Conservation (phyloP, 2,888 invertebrate genomes). For the Leptinotarsa rubiginosa region DNA sequence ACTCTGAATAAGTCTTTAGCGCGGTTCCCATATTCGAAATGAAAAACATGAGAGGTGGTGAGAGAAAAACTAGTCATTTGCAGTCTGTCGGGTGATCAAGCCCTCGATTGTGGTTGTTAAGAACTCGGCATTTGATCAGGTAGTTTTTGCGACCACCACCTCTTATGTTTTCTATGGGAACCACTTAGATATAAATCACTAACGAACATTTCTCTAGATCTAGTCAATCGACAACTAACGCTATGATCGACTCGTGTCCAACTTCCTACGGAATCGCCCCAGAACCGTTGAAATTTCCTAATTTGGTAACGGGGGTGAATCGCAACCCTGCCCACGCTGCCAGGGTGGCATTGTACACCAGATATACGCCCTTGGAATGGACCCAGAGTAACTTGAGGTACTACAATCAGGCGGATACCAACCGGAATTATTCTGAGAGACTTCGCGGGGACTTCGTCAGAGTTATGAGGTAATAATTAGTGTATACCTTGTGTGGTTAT, state of each 20-base stretch:
- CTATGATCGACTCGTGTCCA: slow-evolving; percentile 79
- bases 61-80: not conserved
- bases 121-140: no score
- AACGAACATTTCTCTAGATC: slow-evolving; percentile 56
- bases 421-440: slow-evolving; percentile 82
- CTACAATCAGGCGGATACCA: slow-evolving; percentile 88
- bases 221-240: slow-evolving; percentile 79
- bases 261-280: slow-evolving; percentile 78
- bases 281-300: slow-evolving; percentile 83
- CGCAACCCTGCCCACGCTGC: slow-evolving; percentile 86
- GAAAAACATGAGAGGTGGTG: not conserved
- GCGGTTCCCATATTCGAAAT: not conserved
- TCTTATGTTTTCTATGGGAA: not conserved
- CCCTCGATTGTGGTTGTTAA: no score
- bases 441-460: slow-evolving; percentile 83
- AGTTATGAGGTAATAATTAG: slow-evolving; percentile 69
- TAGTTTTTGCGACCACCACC: no score
- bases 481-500: no score
- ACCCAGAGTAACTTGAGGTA: slow-evolving; percentile 80
- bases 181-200: not conserved
- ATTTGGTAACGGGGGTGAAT: slow-evolving; percentile 84
- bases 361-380: slow-evolving; percentile 95
- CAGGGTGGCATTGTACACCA: slow-evolving; percentile 86
- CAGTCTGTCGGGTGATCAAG: no score
- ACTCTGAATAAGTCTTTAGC: not conserved